phyloP scores from a whole-genome alignment of 2,888 invertebrate genomes.

The Euclidia mi region DNA sequence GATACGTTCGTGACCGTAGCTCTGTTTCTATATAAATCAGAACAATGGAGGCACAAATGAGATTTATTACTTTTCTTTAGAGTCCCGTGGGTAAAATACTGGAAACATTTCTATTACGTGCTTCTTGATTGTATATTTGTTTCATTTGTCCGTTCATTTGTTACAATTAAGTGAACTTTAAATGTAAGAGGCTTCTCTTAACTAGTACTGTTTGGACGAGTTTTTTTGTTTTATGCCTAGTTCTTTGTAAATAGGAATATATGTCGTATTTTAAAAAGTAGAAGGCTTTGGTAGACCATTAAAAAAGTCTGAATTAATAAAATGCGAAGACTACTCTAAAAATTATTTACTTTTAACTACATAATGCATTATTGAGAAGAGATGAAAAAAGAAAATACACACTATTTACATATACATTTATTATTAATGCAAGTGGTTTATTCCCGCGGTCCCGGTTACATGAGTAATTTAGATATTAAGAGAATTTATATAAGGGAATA shows the following conservation, averaged over 20 bases:
- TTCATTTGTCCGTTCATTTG: constrained; percentile 33
- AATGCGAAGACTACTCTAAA: no score
- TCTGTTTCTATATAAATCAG: constrained; percentile 29
- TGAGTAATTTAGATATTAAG: no score
- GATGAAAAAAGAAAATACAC: no score
- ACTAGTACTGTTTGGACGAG: background rate
- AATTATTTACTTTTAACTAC: no score
- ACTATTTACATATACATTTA: no score
- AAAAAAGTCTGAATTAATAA: no score
- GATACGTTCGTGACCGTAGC: background rate
- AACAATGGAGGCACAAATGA: constrained; percentile 25
- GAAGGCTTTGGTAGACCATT: no score
- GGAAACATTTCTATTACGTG: constrained; percentile 38
- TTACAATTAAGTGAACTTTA: constrained; percentile 33
- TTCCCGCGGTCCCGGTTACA: no score
- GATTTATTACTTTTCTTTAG: constrained; percentile 50
- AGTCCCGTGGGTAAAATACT: constrained; percentile 32
- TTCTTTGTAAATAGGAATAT: background rate
- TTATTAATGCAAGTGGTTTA: no score
- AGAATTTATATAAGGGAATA: no score
- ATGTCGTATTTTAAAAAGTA: no score
- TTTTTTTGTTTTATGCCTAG: background rate
- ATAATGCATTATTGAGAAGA: no score
- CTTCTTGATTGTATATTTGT: constrained; percentile 43
- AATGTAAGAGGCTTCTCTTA: constrained; percentile 7